These are phyloP conservation scores for Dynastes maya DNA, from an alignment of 2,888 invertebrate genomes.

Conservation along the genomic window DNA sequence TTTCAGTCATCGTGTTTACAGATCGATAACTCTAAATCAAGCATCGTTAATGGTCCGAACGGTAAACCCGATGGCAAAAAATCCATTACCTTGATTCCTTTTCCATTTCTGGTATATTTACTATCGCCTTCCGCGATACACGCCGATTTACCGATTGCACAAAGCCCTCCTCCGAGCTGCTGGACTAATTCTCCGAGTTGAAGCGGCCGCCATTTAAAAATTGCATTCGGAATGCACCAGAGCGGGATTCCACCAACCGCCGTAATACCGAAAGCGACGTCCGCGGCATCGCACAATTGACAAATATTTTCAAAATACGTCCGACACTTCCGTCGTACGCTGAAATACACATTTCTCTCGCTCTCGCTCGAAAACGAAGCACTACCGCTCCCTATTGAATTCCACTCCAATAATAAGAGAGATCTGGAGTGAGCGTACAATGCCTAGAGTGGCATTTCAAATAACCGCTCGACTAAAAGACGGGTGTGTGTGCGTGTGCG, in stretches of 20 bases:
- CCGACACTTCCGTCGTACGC: not conserved
- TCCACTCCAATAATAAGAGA: slow-evolving; percentile 4
- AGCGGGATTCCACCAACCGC: not conserved
- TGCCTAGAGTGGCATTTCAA: slow-evolving; percentile 1
- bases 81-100: too few species aligned
- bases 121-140: too few species aligned
- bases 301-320: slow-evolving; percentile 19
- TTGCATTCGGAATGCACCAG: not conserved
- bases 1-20: too few species aligned
- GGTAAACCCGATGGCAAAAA: too few species aligned
- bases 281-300: not conserved
- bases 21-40: too few species aligned
- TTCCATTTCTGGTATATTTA: too few species aligned
- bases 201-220: not conserved
- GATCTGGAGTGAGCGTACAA: not conserved
- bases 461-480: not conserved
- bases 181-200: too few species aligned
- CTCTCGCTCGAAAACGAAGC: not conserved
- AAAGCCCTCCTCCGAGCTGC: too few species aligned
- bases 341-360: not conserved
- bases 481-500: not conserved
- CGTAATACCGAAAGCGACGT: not conserved
- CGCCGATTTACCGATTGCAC: too few species aligned
- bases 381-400: not conserved
- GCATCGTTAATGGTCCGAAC: too few species aligned